Percentiles rank a stretch among this genome's conserved stretches.
Conservation (phyloP, 2,113 vertebrate species). For the Alosa alosa region DNA sequence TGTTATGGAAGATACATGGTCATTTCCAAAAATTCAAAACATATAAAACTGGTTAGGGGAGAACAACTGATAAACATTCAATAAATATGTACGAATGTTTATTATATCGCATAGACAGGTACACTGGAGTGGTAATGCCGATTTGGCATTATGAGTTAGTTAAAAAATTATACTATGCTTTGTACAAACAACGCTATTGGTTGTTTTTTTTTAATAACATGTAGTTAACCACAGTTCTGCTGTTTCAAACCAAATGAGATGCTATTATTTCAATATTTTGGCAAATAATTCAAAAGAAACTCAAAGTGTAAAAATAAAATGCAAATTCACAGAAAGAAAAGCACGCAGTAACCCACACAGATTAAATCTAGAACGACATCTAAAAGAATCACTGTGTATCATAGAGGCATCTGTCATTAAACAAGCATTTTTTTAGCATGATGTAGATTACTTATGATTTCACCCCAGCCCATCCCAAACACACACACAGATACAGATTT, state of each 20-base stretch:
- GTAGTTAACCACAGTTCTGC: constrained; percentile 57
- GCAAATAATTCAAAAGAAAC: constrained; percentile 74
- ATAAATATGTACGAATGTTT: constrained; percentile 83
- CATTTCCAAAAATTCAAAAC: constrained; percentile 89
- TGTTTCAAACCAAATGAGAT: constrained; percentile 55
- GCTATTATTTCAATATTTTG: constrained; percentile 79
- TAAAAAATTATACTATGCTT: constrained; percentile 85
- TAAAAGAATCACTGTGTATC: constrained; percentile 65
- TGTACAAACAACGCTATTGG: constrained; percentile 86
- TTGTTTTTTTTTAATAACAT: constrained; percentile 67
- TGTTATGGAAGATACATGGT: constrained; percentile 90
- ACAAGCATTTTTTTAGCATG: constrained; percentile 67
- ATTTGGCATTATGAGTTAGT: constrained; percentile 77
- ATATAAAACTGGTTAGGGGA: constrained; percentile 89
- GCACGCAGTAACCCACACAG: constrained; percentile 79
- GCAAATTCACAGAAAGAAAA: constrained; percentile 77
- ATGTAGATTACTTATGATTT: constrained; percentile 47
- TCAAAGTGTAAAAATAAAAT: constrained; percentile 66
- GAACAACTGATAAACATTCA: constrained; percentile 85
- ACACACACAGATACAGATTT: constrained; percentile 20
- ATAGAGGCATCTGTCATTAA: constrained; percentile 67
- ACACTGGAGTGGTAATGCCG: constrained; percentile 81
- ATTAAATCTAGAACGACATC: constrained; percentile 90
- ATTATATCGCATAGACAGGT: constrained; percentile 76
- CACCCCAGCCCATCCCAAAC: constrained; percentile 31